Percentiles rank a stretch among this genome's conserved stretches.
phyloP scores from a whole-genome alignment of 1,140 invertebrate genomes.

The Bombus haemorrhoidalis region DNA sequence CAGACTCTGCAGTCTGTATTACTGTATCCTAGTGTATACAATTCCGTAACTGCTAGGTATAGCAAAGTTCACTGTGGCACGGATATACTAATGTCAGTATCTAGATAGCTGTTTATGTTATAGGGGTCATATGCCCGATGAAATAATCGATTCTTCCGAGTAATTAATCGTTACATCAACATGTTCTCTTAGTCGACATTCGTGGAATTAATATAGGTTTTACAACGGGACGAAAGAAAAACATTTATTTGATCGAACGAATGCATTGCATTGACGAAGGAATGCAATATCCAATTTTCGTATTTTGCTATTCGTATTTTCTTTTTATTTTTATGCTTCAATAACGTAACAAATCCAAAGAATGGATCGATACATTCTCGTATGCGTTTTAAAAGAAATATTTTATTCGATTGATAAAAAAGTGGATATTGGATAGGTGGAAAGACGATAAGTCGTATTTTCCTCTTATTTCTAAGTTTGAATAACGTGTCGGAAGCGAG shows the following conservation, averaged over 20 bases:
- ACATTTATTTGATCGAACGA: background rate
- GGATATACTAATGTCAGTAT: background rate
- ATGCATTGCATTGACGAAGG: background rate
- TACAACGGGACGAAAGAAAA: background rate
- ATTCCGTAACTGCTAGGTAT: constrained; percentile 38
- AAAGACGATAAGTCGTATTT: background rate
- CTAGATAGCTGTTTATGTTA: background rate
- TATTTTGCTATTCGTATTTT: background rate
- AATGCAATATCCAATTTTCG: too few species aligned
- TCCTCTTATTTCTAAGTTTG: too few species aligned
- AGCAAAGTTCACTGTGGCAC: background rate
- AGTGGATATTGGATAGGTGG: background rate
- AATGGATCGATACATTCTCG: background rate
- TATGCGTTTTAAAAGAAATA: background rate
- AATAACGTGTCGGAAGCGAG: too few species aligned
- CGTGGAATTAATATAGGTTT: background rate
- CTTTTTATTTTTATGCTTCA: background rate
- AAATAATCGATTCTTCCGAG: background rate
- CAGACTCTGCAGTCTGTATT: constrained; percentile 77
- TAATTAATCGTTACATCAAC: background rate
- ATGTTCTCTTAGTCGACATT: background rate
- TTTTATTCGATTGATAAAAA: background rate
- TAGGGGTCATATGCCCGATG: background rate
- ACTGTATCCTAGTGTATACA: constrained; percentile 58
- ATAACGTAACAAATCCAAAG: background rate